Conservation (phyloP, 2,113 vertebrate genomes). For the Misgurnus anguillicaudatus region DNA sequence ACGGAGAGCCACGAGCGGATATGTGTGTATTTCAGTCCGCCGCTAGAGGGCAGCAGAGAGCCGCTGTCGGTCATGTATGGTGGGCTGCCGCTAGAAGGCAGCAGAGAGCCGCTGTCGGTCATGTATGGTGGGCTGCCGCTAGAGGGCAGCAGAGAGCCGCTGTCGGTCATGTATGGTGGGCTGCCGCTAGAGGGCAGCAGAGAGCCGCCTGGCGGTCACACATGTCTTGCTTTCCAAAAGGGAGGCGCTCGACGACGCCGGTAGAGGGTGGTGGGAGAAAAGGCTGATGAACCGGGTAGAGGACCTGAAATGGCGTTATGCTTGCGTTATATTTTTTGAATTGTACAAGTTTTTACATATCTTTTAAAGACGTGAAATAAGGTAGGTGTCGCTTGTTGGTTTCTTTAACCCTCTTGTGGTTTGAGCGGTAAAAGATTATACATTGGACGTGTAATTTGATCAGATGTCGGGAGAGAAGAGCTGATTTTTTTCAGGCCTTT, state of each 20-base stretch:
- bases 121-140: not conserved
- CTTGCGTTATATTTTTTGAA: not conserved
- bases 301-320: conserved; percentile 5
- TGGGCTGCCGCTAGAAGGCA: not conserved
- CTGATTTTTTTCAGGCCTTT: conserved; percentile 14
- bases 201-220: not conserved
- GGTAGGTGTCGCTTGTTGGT: not conserved
- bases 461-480: not conserved
- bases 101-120: not conserved
- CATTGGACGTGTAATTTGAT: not conserved
- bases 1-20: not conserved
- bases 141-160: not conserved
- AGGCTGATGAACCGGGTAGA: conserved; percentile 34
- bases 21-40: not conserved
- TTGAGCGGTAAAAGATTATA: not conserved
- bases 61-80: not conserved
- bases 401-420: not conserved
- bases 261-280: conserved; percentile 48
- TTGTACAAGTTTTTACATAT: not conserved
- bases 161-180: not conserved
- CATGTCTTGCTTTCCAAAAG: conserved; percentile 17
- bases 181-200: not conserved
- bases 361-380: not conserved
- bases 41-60: not conserved
- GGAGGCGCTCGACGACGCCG: conserved; percentile 50